phyloP scores from a whole-genome alignment of 2,888 invertebrate genomes.

The Petrolisthes cinctipes region DNA sequence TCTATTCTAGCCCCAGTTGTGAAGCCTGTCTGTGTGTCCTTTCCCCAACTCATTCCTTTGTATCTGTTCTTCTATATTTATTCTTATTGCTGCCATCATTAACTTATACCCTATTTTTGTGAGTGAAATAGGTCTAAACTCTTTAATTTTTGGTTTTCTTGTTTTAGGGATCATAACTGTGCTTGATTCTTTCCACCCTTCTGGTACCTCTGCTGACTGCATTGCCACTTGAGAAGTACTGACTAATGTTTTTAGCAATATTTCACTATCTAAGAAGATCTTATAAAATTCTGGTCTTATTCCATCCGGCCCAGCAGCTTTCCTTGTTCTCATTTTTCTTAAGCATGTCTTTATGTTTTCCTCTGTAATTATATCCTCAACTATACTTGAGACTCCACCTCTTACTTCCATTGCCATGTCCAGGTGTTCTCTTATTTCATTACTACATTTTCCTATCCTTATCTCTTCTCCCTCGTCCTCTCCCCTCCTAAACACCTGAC shows the following conservation, averaged over 20 bases:
- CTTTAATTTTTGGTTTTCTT: slow-evolving; percentile 15
- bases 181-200: not conserved
- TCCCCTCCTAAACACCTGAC: not conserved
- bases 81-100: slow-evolving; percentile 1
- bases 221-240: not conserved
- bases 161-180: slow-evolving; percentile 3
- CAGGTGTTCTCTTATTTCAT: not conserved
- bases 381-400: not conserved
- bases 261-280: slow-evolving; percentile 1
- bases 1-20: not conserved
- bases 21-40: slow-evolving; percentile 4
- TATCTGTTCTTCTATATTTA: slow-evolving; percentile 3
- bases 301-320: slow-evolving; percentile 1
- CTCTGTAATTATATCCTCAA: no score
- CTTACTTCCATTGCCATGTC: slow-evolving; percentile 5
- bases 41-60: not conserved
- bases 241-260: not conserved
- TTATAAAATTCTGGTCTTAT: slow-evolving; percentile 9
- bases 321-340: no score
- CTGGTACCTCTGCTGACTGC: not conserved
- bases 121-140: not conserved
- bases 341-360: no score
- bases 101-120: slow-evolving; percentile 7
- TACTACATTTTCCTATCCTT: not conserved
- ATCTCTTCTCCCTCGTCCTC: not conserved